These are phyloP conservation scores for Passer montanus DNA, from an alignment of 2,113 vertebrate species.

Conservation along the genomic window DNA sequence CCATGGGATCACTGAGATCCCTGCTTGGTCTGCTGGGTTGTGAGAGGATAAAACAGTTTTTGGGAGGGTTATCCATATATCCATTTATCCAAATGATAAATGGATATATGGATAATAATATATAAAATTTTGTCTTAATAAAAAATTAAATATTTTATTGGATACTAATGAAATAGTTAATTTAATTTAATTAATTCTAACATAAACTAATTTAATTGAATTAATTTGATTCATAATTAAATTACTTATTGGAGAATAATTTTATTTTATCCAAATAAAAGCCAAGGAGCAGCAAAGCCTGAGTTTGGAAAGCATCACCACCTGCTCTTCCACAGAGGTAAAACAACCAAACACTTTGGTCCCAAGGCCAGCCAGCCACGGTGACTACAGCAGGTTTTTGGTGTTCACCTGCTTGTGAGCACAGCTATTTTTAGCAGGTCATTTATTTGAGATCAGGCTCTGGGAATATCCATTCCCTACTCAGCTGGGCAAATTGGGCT, in stretches of 20 bases:
- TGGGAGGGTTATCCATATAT: background rate
- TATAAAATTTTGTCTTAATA: background rate
- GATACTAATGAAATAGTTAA: no score
- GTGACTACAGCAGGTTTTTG: background rate
- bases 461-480: background rate
- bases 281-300: background rate
- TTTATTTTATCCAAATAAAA: background rate
- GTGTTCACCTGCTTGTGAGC: background rate
- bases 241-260: background rate
- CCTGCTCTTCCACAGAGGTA: background rate
- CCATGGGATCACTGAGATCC: rapidly evolving
- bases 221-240: background rate
- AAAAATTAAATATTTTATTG: background rate
- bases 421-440: background rate
- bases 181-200: no score
- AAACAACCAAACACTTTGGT: background rate
- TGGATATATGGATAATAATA: background rate
- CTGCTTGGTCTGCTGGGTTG: background rate
- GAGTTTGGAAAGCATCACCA: background rate
- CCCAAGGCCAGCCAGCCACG: background rate
- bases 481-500: background rate
- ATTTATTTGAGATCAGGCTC: conserved; percentile 1
- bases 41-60: background rate
- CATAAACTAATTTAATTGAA: background rate
- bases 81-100: rapidly evolving